These are phyloP conservation scores for Drosophila nikananu DNA, from an alignment of 1,140 invertebrate species.

Conservation along the genomic window DNA sequence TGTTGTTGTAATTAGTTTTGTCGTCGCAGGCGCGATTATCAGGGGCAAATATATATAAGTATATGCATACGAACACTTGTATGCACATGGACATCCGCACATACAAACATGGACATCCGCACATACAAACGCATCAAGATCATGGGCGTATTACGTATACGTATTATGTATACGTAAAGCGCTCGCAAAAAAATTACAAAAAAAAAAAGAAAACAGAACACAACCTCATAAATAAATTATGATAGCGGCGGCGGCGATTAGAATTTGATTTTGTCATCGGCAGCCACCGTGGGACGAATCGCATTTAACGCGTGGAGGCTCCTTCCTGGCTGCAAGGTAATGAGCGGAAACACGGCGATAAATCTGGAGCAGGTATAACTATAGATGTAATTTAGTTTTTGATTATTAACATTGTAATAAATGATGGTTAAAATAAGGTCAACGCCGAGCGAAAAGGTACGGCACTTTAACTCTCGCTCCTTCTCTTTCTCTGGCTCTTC, in stretches of 20 bases:
- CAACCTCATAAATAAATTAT: slow-evolving; percentile 75
- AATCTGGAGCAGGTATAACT: neutral
- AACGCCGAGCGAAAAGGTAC: neutral
- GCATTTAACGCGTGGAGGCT: slow-evolving; percentile 1
- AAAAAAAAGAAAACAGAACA: slow-evolving; percentile 15
- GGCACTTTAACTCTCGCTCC: neutral
- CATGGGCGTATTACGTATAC: slow-evolving; percentile 32
- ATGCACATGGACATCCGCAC: slow-evolving; percentile 13
- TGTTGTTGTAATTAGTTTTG: slow-evolving; percentile 59
- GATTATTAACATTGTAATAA: neutral
- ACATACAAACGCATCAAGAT: slow-evolving; percentile 4
- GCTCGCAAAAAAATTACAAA: slow-evolving; percentile 7
- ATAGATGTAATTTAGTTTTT: neutral
- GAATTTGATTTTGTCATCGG: slow-evolving; percentile 64
- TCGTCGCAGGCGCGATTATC: slow-evolving; percentile 51
- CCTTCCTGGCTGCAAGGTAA: neutral
- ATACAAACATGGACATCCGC: neutral
- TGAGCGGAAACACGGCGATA: neutral
- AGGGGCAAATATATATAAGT: slow-evolving; percentile 27
- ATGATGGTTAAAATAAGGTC: neutral
- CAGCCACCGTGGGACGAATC: slow-evolving; percentile 46
- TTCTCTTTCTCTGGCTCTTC: neutral
- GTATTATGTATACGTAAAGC: slow-evolving; percentile 28
- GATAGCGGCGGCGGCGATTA: slow-evolving; percentile 66
- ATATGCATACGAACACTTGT: neutral